Percentiles rank a stretch among this genome's conserved stretches.
Evolutionary conservation across 2,797 vertebrate genomes (phyloP).

Genomic region (Vireo griseus): DNA sequence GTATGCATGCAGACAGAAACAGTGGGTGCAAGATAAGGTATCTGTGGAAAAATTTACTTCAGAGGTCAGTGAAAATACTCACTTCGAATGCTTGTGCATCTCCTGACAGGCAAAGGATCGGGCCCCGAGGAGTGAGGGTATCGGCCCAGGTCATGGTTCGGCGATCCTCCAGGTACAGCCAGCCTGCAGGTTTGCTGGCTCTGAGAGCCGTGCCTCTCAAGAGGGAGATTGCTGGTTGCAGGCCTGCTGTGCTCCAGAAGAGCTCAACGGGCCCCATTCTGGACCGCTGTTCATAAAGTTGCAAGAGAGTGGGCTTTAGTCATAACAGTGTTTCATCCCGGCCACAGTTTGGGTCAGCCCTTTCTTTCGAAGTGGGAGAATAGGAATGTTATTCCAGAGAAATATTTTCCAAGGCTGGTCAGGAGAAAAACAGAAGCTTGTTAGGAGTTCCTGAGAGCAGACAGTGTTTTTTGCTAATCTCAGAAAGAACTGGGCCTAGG

Average conservation of each 20-base stretch:
- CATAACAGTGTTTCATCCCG: not conserved
- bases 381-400: not conserved
- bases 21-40: not conserved
- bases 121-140: not conserved
- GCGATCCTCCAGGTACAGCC: not conserved
- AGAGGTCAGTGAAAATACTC: not conserved
- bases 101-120: fast-evolving
- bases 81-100: not conserved
- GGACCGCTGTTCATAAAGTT: not conserved
- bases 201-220: not conserved
- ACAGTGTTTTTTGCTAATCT: not conserved
- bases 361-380: not conserved
- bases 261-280: not conserved
- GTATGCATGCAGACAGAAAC: not conserved
- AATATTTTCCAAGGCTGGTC: not conserved
- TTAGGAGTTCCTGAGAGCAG: not conserved
- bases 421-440: not conserved
- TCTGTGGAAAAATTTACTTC: not conserved
- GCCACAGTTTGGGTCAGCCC: not conserved
- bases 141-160: fast-evolving
- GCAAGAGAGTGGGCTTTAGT: not conserved
- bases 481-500: not conserved
- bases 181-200: not conserved
- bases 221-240: not conserved
- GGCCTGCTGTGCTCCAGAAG: not conserved